These are phyloP conservation scores for Drosophila athabasca DNA, from an alignment of 1,140 invertebrate genomes.

Conservation along the genomic window DNA sequence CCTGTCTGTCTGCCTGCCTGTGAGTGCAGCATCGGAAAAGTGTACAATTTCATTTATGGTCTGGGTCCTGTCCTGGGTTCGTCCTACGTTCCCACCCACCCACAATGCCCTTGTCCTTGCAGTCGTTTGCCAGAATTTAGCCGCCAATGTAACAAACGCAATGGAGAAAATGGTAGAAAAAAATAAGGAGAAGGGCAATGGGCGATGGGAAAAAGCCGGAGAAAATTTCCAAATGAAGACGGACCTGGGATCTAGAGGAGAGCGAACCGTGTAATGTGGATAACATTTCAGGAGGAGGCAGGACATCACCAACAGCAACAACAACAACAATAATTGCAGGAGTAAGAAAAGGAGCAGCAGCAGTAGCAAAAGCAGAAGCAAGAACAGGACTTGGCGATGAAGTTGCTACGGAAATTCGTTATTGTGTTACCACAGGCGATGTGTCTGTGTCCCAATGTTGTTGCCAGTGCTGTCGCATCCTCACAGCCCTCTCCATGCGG, in stretches of 20 bases:
- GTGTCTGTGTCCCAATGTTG: conserved; percentile 78
- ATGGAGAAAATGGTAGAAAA: conserved; percentile 4
- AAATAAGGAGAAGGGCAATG: background rate
- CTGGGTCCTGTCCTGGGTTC: background rate
- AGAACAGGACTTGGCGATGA: conserved; percentile 60
- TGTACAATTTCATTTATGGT: conserved; percentile 66
- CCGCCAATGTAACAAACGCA: conserved; percentile 30
- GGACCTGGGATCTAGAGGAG: conserved; percentile 21
- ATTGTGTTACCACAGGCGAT: conserved; percentile 83
- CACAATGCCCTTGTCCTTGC: conserved; percentile 24
- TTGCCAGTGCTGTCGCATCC: conserved; percentile 34
- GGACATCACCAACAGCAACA: background rate
- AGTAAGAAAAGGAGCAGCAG: conserved; percentile 11
- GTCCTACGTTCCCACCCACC: background rate
- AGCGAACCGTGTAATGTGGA: conserved; percentile 66
- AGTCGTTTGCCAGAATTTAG: conserved; percentile 31
- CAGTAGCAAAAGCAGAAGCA: conserved; percentile 12
- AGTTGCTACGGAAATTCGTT: conserved; percentile 83
- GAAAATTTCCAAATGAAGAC: conserved; percentile 60
- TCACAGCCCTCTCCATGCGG: conserved; percentile 1
- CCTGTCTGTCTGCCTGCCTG: background rate
- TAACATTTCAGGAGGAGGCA: conserved; percentile 65
- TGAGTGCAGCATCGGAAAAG: conserved; percentile 26
- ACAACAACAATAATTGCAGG: too few relatives aligned
- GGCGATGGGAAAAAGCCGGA: conserved; percentile 24